phyloP scores from a whole-genome alignment of 2,888 invertebrate species.

The Sesia bembeciformis region DNA sequence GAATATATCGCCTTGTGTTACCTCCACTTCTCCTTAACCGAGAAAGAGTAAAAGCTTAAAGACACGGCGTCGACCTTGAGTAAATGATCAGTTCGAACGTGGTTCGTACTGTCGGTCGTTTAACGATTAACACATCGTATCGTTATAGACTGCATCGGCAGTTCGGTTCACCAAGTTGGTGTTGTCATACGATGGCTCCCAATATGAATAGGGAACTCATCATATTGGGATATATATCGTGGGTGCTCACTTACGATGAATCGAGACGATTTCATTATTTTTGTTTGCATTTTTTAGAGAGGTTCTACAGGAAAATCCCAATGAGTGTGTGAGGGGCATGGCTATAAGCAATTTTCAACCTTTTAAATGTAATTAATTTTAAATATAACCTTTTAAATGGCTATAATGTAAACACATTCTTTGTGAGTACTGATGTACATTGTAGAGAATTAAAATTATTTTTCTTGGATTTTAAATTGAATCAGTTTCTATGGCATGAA shows the following conservation, averaged over 20 bases:
- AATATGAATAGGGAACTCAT: not conserved
- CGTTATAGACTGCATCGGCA: not conserved
- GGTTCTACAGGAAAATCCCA: too few species aligned
- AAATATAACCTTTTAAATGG: too few species aligned
- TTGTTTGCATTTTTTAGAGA: too few species aligned
- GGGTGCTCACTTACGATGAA: not conserved
- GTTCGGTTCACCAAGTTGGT: slow-evolving; percentile 10
- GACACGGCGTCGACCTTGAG: not conserved
- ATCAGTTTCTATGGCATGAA: too few species aligned
- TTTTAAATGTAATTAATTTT: too few species aligned
- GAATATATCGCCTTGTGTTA: not conserved
- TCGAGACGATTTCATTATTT: too few species aligned
- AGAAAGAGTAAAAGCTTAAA: not conserved
- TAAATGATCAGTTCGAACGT: not conserved
- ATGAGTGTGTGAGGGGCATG: too few species aligned
- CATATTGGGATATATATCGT: not conserved
- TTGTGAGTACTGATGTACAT: too few species aligned
- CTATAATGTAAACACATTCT: too few species aligned
- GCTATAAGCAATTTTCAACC: too few species aligned
- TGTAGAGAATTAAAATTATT: too few species aligned
- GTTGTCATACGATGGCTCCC: slow-evolving; percentile 20
- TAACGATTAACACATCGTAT: not conserved
- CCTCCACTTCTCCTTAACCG: not conserved
- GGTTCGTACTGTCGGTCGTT: not conserved
- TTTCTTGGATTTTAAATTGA: too few species aligned